Percentiles rank a stretch among this genome's conserved stretches.
Conservation (phyloP, 2,888 invertebrate genomes). For the Leptinotarsa peninsularis region DNA sequence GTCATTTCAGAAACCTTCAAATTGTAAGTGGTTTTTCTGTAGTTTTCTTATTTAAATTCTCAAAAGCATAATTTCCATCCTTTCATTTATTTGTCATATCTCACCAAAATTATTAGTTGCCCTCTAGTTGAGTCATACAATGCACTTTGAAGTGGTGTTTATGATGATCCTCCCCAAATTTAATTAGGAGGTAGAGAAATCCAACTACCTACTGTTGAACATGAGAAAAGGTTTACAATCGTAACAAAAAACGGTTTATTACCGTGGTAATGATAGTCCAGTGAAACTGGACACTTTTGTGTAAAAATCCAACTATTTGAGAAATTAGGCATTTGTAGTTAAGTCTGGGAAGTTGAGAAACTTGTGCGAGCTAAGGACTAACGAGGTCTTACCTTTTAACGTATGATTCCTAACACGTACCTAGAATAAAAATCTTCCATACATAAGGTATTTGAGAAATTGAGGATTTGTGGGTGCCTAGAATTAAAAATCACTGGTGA, state of each 20-base stretch:
- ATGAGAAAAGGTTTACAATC: constrained; percentile 18
- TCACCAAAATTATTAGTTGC: background rate
- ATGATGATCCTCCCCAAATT: constrained; percentile 59
- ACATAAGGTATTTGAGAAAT: too few species aligned
- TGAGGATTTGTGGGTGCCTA: too few species aligned
- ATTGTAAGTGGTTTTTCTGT: background rate
- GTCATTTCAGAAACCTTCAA: too few species aligned
- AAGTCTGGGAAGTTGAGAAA: too few species aligned
- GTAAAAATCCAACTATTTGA: background rate
- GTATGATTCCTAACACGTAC: too few species aligned
- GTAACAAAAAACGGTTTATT: constrained; percentile 1
- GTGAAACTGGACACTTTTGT: background rate
- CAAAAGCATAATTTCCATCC: background rate
- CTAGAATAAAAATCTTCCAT: too few species aligned
- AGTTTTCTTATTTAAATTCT: background rate
- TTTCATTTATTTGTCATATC: background rate
- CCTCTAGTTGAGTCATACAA: background rate
- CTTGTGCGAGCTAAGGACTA: too few species aligned
- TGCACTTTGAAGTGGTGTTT: constrained; percentile 55
- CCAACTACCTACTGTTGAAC: constrained; percentile 2
- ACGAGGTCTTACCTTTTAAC: too few species aligned
- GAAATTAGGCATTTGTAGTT: background rate
- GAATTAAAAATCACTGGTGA: too few species aligned
- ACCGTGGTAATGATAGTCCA: background rate
- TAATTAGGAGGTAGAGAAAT: background rate